Conservation (phyloP, 2,888 invertebrate genomes). For the Odontocolon sp. region DNA sequence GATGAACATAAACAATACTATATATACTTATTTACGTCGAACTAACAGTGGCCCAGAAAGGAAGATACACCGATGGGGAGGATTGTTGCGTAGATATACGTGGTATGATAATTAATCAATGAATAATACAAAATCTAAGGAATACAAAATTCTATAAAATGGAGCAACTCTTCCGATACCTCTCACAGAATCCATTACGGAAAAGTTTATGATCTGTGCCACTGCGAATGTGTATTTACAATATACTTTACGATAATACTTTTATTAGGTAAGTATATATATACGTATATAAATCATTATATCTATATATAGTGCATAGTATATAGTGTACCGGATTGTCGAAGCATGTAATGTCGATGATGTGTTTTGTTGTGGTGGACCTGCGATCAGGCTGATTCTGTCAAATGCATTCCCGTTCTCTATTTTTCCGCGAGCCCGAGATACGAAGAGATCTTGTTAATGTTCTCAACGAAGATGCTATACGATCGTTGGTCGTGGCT, state of each 20-base stretch:
- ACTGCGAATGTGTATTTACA: constrained; percentile 68
- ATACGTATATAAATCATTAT: constrained; percentile 15
- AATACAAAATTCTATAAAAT: not conserved
- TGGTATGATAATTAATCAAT: constrained; percentile 8
- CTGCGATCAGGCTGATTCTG: constrained; percentile 51
- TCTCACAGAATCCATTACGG: constrained; percentile 47
- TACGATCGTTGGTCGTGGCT: constrained; percentile 60
- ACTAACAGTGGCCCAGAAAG: constrained; percentile 9
- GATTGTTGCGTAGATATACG: not conserved
- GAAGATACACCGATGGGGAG: constrained; percentile 1
- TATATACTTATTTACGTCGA: constrained; percentile 28
- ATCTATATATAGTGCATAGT: constrained; percentile 36
- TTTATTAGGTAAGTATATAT: constrained; percentile 52
- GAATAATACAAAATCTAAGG: constrained; percentile 6
- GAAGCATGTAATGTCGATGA: constrained; percentile 30
- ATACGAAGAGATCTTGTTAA: constrained; percentile 71
- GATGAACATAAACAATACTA: constrained; percentile 36
- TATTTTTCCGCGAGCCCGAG: constrained; percentile 68
- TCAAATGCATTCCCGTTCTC: constrained; percentile 42
- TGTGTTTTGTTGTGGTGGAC: constrained; percentile 22
- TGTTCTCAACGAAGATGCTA: constrained; percentile 70
- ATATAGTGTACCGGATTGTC: constrained; percentile 16
- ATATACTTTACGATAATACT: constrained; percentile 61
- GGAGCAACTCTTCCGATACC: not conserved
- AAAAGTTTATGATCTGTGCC: constrained; percentile 59